phyloP scores from a whole-genome alignment of 1,140 invertebrate species.

The Mamestra configurata region DNA sequence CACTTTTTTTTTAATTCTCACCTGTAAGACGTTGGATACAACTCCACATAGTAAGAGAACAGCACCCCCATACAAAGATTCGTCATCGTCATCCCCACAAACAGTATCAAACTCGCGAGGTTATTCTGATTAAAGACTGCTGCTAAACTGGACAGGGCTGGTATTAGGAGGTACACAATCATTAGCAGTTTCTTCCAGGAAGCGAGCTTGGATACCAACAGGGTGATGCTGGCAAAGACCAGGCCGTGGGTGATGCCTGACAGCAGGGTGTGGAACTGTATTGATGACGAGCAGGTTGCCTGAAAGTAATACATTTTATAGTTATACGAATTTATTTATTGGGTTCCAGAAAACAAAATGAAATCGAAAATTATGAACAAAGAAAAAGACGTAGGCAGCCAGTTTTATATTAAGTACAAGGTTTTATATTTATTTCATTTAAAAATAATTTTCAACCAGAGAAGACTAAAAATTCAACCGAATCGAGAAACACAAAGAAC shows the following conservation, averaged over 20 bases:
- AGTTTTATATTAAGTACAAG: too few species aligned
- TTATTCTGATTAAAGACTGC: slow-evolving; percentile 46
- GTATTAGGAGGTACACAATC: slow-evolving; percentile 29
- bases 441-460: too few species aligned
- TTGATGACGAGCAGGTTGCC: slow-evolving; percentile 9
- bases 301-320: too few species aligned
- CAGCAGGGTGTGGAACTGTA: neutral
- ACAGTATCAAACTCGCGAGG: slow-evolving; percentile 49
- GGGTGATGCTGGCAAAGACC: slow-evolving; percentile 45
- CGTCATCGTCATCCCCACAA: slow-evolving; percentile 49
- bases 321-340: too few species aligned
- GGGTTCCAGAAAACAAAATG: too few species aligned
- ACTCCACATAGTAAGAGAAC: slow-evolving; percentile 63
- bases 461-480: too few species aligned
- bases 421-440: too few species aligned
- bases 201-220: slow-evolving; percentile 46
- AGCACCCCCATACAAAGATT: slow-evolving; percentile 54
- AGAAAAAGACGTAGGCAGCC: too few species aligned
- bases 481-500: too few species aligned
- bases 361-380: too few species aligned
- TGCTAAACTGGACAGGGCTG: neutral
- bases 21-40: slow-evolving; percentile 63
- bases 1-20: too few species aligned
- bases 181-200: slow-evolving; percentile 52
- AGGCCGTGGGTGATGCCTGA: slow-evolving; percentile 44